Evolutionary conservation across 2,888 invertebrate species (phyloP), one percentile per base, ranked within the genome.

Genomic region (Cheilosia impressa): DNA sequence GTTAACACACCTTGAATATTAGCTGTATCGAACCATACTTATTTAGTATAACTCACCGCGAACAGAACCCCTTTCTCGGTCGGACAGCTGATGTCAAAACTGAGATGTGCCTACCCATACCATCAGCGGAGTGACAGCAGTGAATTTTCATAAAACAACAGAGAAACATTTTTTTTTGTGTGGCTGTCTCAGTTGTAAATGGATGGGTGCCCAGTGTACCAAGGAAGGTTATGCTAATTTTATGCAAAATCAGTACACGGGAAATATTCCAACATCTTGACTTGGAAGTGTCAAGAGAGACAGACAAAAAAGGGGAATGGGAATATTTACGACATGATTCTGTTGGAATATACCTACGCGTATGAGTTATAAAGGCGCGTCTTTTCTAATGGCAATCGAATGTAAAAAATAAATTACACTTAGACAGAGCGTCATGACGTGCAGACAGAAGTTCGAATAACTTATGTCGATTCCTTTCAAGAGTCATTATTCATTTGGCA

Each of bases 181-280:
- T 31, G 9, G 9, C 31, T 31, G 9, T 2, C 1, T 9, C 2
- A 2, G 19, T 19, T 19, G 17, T 19, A 41, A 58, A 52, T 17
- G n/a, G 15, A 47, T 69, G 47, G 31, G 17, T 73, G 73, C 45
- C 47, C 77, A 77, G 71, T 66, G 53, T 66, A 65, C 47, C 55
- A 57, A 73, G 63, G 55, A 62, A 75, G 47, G 68, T 77, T 73
- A 83, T 83, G 82, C 65, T 82, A 82, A 82, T 82, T 60, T 65
- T 73, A 83, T 83, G 60, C 78, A 73, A 72, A 83, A 78, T 68
- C 50, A 19, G n/a, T 31, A 53, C 17, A 43, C 38, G 53, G 58
- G 31, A 76, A 69, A 4, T 27, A 66, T 82, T 34, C 53, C 43
- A 65, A 63, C 50, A 63, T 83, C 83, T 83, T 83, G 83, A 83